Evolutionary conservation across 2,113 vertebrate species (phyloP).

Genomic region (Capricornis sumatraensis): DNA sequence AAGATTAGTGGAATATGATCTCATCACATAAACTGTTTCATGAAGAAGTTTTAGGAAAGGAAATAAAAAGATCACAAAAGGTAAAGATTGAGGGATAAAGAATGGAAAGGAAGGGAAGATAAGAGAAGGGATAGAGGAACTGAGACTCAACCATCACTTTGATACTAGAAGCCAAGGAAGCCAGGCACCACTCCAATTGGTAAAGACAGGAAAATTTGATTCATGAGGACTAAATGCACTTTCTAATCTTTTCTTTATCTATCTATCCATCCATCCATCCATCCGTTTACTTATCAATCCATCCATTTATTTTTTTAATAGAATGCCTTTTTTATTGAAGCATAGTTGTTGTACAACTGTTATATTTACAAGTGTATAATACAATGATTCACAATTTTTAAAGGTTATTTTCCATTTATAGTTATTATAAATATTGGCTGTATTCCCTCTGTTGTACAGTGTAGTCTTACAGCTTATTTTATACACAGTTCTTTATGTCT

Average conservation of each 20-base stretch:
- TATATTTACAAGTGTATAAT: not conserved
- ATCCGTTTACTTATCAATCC: not conserved
- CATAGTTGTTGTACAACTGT: not conserved
- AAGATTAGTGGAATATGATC: not conserved
- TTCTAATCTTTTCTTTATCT: not conserved
- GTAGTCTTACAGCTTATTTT: not conserved
- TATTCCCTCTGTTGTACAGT: not conserved
- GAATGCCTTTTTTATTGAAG: not conserved
- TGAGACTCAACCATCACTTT: not conserved
- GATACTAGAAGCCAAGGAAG: not conserved
- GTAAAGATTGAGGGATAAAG: not conserved
- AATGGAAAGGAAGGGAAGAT: not conserved
- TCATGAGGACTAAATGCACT: not conserved
- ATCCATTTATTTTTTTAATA: not conserved
- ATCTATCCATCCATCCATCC: not conserved
- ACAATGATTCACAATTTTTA: not conserved
- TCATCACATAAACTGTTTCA: not conserved
- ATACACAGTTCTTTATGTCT: not conserved
- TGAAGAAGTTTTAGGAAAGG: not conserved
- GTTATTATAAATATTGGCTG: not conserved
- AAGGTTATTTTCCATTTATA: not conserved
- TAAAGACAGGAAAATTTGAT: not conserved
- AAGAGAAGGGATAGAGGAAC: not conserved
- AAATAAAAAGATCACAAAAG: not conserved
- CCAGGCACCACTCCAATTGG: not conserved